Evolutionary conservation across 1,140 invertebrate genomes (phyloP).

Genomic region (Muscidifurax raptorellus): DNA sequence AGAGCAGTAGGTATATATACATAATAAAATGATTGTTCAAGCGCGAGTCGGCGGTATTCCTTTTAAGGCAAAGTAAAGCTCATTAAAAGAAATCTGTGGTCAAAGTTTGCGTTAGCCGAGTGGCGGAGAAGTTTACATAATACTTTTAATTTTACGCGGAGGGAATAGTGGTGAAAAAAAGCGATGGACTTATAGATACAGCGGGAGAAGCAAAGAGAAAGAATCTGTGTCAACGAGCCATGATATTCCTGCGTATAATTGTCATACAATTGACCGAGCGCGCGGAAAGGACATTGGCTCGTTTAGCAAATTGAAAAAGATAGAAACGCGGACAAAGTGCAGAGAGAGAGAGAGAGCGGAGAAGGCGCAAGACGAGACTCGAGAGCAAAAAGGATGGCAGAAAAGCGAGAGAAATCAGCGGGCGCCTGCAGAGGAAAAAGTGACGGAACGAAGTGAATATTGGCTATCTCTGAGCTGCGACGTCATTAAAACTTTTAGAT

Average conservation of each 20-base stretch:
- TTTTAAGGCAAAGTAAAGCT: constrained; percentile 4
- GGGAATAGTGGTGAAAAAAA: not conserved
- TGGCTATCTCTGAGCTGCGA: constrained; percentile 69
- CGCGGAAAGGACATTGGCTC: constrained; percentile 25
- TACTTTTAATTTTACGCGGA: constrained; percentile 31
- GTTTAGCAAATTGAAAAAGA: constrained; percentile 34
- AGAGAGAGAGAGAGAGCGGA: not conserved
- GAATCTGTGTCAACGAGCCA: constrained; percentile 15
- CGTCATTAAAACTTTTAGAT: constrained; percentile 76
- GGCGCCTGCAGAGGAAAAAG: constrained; percentile 61
- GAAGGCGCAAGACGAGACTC: constrained; percentile 7
- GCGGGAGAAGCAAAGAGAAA: not conserved
- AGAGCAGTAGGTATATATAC: too few relatives aligned
- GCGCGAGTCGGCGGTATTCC: not conserved
- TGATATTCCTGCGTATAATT: constrained; percentile 39
- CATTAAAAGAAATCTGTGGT: constrained; percentile 1
- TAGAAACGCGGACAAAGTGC: not conserved
- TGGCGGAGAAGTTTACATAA: not conserved
- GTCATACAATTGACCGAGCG: constrained; percentile 29
- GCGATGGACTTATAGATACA: too few relatives aligned
- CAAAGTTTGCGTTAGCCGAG: not conserved
- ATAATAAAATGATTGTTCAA: too few relatives aligned
- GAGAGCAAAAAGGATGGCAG: constrained; percentile 34
- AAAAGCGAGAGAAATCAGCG: constrained; percentile 39
- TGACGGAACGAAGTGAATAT: constrained; percentile 73